phyloP scores from a whole-genome alignment of 2,113 vertebrate genomes.

The Pipa parva region DNA sequence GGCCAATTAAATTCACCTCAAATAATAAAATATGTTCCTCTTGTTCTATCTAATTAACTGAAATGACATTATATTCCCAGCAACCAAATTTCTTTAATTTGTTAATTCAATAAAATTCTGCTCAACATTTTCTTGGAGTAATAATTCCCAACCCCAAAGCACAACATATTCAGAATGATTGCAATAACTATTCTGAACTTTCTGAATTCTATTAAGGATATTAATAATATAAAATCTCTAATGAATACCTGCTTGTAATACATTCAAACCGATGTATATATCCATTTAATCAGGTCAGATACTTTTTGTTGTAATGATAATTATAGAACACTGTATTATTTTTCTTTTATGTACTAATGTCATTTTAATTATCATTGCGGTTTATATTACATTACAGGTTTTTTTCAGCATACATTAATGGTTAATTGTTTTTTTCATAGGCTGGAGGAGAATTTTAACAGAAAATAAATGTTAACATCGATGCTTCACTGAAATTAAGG shows the following conservation, averaged over 20 bases:
- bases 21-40: constrained; percentile 6
- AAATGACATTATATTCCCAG: constrained; percentile 25
- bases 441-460: too few species aligned
- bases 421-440: too few species aligned
- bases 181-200: neutral
- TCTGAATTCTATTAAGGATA: constrained; percentile 21
- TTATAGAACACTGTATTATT: constrained; percentile 3
- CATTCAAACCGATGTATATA: constrained; percentile 2
- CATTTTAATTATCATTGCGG: neutral
- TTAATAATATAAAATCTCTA: constrained; percentile 14
- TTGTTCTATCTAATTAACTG: constrained; percentile 14
- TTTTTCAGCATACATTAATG: too few species aligned
- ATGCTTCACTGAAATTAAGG: too few species aligned
- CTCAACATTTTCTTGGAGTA: constrained; percentile 3
- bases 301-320: constrained; percentile 16
- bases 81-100: constrained; percentile 19
- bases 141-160: constrained; percentile 12
- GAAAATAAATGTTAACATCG: neutral
- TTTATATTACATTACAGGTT: neutral
- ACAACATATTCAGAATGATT: constrained; percentile 7
- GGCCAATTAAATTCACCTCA: neutral
- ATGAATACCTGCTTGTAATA: constrained; percentile 17
- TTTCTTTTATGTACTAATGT: neutral
- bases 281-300: constrained; percentile 15
- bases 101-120: constrained; percentile 23